Conservation (phyloP, 2,113 vertebrate genomes). For the Lathamus discolor region DNA sequence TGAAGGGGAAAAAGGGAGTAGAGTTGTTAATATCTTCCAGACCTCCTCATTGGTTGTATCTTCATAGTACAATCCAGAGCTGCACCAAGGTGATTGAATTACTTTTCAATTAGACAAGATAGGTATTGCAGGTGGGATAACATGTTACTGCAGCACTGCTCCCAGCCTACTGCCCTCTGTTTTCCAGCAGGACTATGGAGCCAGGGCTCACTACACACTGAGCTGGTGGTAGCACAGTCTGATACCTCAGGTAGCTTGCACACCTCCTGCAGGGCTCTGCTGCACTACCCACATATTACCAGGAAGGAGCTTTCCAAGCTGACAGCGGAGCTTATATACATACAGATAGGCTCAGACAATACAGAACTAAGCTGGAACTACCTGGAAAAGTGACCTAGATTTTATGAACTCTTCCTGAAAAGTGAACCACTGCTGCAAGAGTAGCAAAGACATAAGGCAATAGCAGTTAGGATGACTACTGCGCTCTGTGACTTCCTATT, state of each 20-base stretch:
- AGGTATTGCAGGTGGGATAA: background rate
- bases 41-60: background rate
- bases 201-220: rapidly evolving
- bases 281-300: rapidly evolving
- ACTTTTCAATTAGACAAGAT: background rate
- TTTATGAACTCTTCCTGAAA: background rate
- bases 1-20: background rate
- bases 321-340: rapidly evolving
- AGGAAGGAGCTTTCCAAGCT: background rate
- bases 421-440: background rate
- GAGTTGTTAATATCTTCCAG: background rate
- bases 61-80: background rate
- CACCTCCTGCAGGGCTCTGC: background rate
- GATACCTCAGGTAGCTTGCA: rapidly evolving
- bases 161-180: background rate
- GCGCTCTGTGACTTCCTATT: conserved; percentile 10
- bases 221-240: background rate
- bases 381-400: background rate
- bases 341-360: background rate
- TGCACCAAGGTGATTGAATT: background rate
- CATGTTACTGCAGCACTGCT: rapidly evolving
- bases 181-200: background rate
- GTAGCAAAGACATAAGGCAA: background rate
- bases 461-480: background rate
- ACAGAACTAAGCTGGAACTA: background rate